Conservation (phyloP, 1,140 invertebrate species). For the Drosophila persimilis region DNA sequence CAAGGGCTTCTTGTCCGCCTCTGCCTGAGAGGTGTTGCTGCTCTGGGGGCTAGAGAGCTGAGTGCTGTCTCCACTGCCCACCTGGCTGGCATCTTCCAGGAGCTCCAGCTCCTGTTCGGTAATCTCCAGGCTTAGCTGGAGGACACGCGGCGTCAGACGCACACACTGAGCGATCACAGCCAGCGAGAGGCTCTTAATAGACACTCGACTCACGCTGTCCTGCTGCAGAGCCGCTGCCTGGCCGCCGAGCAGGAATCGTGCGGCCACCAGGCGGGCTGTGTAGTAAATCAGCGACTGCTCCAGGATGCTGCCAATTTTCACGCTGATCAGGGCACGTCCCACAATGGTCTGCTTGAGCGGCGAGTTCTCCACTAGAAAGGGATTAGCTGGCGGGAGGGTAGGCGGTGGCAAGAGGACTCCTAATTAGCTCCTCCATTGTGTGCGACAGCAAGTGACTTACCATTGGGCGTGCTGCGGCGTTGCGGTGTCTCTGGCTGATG, state of each 20-base stretch:
- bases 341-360: constrained; percentile 58
- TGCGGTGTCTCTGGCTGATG: constrained; percentile 39
- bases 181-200: constrained; percentile 91
- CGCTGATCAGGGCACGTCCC: constrained; percentile 55
- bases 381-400: constrained; percentile 55
- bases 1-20: constrained; percentile 34
- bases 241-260: constrained; percentile 88
- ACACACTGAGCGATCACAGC: constrained; percentile 88
- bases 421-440: constrained; percentile 51
- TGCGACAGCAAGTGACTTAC: constrained; percentile 37
- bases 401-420: constrained; percentile 38
- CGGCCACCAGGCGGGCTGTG: constrained; percentile 71
- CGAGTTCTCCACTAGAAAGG: constrained; percentile 66
- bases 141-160: constrained; percentile 87
- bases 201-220: constrained; percentile 89
- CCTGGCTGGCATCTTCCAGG: constrained; percentile 19
- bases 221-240: constrained; percentile 84
- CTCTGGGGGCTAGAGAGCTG: constrained; percentile 69
- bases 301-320: constrained; percentile 76
- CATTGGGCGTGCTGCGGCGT: constrained; percentile 62
- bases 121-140: constrained; percentile 85
- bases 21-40: constrained; percentile 51
- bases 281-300: constrained; percentile 76
- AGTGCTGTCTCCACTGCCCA: constrained; percentile 44
- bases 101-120: constrained; percentile 62